Evolutionary conservation across 1,140 invertebrate genomes (phyloP).

Genomic region (Drosophila pachea): DNA sequence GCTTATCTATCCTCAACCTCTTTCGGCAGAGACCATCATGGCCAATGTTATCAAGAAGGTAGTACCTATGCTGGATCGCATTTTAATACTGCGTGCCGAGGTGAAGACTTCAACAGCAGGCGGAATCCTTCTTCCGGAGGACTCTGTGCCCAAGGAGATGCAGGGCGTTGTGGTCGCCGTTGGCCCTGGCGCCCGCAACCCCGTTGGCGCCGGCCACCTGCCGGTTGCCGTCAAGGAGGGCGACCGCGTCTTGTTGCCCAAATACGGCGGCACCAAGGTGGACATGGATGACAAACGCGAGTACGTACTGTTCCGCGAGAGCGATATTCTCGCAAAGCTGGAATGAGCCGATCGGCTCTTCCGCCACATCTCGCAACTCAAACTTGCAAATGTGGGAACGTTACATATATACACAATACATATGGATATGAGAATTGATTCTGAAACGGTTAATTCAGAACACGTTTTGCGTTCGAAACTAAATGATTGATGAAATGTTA

Average conservation of each 20-base stretch:
- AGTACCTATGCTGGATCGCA: slow-evolving; percentile 96
- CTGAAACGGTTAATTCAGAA: background rate
- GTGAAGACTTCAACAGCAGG: slow-evolving; percentile 96
- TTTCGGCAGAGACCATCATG: slow-evolving; percentile 29
- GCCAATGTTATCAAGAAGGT: slow-evolving; percentile 86
- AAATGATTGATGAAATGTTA: slow-evolving; percentile 71
- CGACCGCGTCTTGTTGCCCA: slow-evolving; percentile 95
- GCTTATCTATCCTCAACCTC: background rate
- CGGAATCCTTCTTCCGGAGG: slow-evolving; percentile 98
- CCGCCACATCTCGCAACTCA: too few species aligned
- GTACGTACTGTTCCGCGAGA: slow-evolving; percentile 96
- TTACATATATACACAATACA: background rate
- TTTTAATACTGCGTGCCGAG: slow-evolving; percentile 95
- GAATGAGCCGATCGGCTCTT: slow-evolving; percentile 77
- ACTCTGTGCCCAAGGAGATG: slow-evolving; percentile 95
- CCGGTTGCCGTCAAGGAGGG: slow-evolving; percentile 92
- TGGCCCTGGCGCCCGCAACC: slow-evolving; percentile 92
- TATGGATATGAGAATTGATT: background rate
- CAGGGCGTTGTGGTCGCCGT: slow-evolving; percentile 96
- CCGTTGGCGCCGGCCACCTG: slow-evolving; percentile 91
- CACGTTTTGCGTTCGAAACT: slow-evolving; percentile 67
- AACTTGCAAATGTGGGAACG: too few species aligned
- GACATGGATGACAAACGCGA: slow-evolving; percentile 90
- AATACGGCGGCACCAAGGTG: slow-evolving; percentile 98
- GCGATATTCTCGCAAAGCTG: slow-evolving; percentile 97